Base-by-base conservation (phyloP, 2,888 invertebrate species). In the Aphodius granarius region DNA sequence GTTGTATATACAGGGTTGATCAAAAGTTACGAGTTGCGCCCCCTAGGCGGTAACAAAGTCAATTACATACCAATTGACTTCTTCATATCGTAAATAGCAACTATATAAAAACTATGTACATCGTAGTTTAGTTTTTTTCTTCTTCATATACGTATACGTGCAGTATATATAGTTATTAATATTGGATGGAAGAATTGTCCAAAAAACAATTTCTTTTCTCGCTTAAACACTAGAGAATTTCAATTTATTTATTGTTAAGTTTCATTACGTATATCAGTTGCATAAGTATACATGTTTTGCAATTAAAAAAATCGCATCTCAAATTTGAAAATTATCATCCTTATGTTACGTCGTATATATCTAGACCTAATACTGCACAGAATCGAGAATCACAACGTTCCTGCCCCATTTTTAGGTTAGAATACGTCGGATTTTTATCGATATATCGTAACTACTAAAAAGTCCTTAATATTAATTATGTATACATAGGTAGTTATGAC, bases 51-150 rank as follows among this genome's bases (percentile, higher is more conserved):
- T 78, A 75, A 77, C 77, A 73, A 75, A 73, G 62, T 75, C 78
- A 79, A 79, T 79, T 79, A 78, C 77, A 76, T 71, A 76, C 63
- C 62, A 21, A 68, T 66, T 62, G 22, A 43, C 68, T 43, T 43
- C 43, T 62, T 76, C 78, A 70, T 75, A 76, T 78, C 80, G 78
- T 77, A 74, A 74, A 77, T 78, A 81, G 81, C 81, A 81, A 81
- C 81, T 81, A 81, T 79, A 79, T 79, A 79, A 80, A 81, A 83
- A 82, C 80, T 85, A 86, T 85, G 82, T 85, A 85, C 84, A 84
- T 80, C 80, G 83, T 83, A 81, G 20, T 66, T 66, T 66, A 20
- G 19, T 19, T 66, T 66, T 66, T 21, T 19, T 18, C 19, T 66
- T 65, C 18, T 65, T 65, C 5, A 65, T 6, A 80, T 80, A 81